Conservation (phyloP, 2,888 invertebrate species). For the Megamerina dolium region DNA sequence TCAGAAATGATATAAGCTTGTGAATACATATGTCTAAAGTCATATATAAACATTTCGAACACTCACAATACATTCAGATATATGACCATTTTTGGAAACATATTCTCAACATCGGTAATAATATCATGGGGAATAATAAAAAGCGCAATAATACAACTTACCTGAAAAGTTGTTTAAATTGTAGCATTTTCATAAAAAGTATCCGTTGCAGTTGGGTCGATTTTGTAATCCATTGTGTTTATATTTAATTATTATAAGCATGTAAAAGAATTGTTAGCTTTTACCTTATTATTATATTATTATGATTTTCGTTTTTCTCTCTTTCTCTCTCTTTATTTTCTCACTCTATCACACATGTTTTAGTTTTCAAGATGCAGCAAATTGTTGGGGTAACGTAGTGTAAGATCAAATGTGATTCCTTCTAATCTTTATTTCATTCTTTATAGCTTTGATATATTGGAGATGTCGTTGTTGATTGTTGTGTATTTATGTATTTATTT, state of each 20-base stretch:
- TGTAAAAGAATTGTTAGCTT: not conserved
- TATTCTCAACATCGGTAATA: no score
- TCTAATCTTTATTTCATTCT: slow-evolving; percentile 6
- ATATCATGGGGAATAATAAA: no score
- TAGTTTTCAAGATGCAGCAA: slow-evolving; percentile 25
- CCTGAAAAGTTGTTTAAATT: slow-evolving; percentile 21
- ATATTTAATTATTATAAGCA: slow-evolving; percentile 9
- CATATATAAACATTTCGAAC: no score
- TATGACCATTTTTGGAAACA: no score
- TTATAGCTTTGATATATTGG: slow-evolving; percentile 7
- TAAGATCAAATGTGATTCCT: slow-evolving; percentile 16
- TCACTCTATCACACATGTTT: not conserved
- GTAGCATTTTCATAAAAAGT: slow-evolving; percentile 21
- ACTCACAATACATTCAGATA: no score
- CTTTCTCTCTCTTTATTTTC: slow-evolving; percentile 2
- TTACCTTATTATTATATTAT: slow-evolving; percentile 3
- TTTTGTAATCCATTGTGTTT: slow-evolving; percentile 2
- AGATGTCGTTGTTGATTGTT: no score
- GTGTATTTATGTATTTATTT: no score
- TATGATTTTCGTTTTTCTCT: not conserved
- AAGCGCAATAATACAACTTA: no score
- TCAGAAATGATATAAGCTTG: no score
- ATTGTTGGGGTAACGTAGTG: slow-evolving; percentile 3
- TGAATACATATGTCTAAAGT: no score
- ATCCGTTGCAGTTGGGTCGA: no score